Conservation (phyloP, 2,888 invertebrate genomes). For the Plagodis dolabraria region DNA sequence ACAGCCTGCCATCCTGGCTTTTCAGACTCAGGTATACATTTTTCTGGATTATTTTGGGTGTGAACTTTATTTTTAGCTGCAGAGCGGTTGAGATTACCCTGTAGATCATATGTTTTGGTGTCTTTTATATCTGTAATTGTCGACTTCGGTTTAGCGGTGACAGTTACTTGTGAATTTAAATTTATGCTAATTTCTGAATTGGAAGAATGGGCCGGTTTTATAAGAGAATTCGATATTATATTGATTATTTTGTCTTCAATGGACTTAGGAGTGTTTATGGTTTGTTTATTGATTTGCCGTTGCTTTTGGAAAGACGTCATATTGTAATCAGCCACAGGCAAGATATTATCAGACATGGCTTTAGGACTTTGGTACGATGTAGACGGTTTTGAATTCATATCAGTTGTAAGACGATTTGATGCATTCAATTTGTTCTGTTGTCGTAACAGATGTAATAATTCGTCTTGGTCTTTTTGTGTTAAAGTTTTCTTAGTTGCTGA, state of each 20-base stretch:
- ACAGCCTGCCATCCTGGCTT: constrained; percentile 65
- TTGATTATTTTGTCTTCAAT: constrained; percentile 29
- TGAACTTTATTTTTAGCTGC: constrained; percentile 10
- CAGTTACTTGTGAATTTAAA: neutral
- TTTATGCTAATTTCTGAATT: constrained; percentile 3
- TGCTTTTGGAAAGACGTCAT: constrained; percentile 3
- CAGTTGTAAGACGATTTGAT: neutral
- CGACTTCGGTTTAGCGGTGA: constrained; percentile 8
- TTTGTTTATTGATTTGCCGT: neutral
- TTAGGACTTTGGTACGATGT: constrained; percentile 2
- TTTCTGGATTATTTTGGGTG: constrained; percentile 19
- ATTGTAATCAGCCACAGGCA: neutral
- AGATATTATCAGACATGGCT: neutral
- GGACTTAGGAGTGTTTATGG: neutral
- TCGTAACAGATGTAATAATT: constrained; percentile 57
- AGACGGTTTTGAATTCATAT: constrained; percentile 11
- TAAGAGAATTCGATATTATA: constrained; percentile 30
- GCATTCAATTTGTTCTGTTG: constrained; percentile 59
- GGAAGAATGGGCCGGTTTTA: constrained; percentile 21
- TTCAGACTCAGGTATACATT: constrained; percentile 20
- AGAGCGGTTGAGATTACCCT: constrained; percentile 24
- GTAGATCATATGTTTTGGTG: constrained; percentile 5
- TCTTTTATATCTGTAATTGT: constrained; percentile 2
- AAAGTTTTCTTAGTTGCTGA: constrained; percentile 30
- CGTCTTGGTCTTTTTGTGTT: constrained; percentile 63